Percentiles rank a stretch among this genome's conserved stretches.
Conservation (phyloP, 2,797 vertebrate genomes). For the Gouania willdenowi region DNA sequence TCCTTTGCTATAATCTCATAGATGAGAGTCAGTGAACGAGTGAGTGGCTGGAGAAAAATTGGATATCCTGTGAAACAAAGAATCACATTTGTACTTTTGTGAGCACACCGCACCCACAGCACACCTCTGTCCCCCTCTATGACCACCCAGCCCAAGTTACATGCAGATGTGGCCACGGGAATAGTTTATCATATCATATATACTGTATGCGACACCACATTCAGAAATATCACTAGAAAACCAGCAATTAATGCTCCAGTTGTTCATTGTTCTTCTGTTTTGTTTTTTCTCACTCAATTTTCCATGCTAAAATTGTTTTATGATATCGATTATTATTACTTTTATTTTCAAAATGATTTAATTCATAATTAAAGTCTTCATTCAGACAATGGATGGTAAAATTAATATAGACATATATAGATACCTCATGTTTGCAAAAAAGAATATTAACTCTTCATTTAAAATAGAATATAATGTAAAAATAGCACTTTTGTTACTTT, state of each 20-base stretch:
- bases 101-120: conserved; percentile 6
- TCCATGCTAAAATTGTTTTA: conserved; percentile 77
- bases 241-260: conserved; percentile 43
- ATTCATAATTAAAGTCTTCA: conserved; percentile 82
- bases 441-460: conserved; percentile 83
- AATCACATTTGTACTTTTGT: conserved; percentile 19
- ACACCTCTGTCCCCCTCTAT: conserved; percentile 9
- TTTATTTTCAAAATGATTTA: conserved; percentile 81
- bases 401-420: conserved; percentile 78
- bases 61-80: conserved; percentile 39
- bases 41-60: conserved; percentile 43
- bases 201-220: conserved; percentile 5
- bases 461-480: conserved; percentile 70
- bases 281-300: conserved; percentile 77
- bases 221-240: conserved; percentile 13
- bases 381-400: conserved; percentile 71
- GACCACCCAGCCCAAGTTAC: conserved; percentile 29
- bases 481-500: conserved; percentile 68
- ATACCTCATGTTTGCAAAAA: conserved; percentile 82
- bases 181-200: too few relatives aligned
- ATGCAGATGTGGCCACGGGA: conserved; percentile 24
- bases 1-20: conserved; percentile 59
- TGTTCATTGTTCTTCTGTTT: conserved; percentile 43
- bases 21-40: conserved; percentile 36
- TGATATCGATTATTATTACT: conserved; percentile 86